A percentile compares a stretch with the other conserved stretches of the same genome.
Evolutionary conservation across 2,888 invertebrate species (phyloP).

Genomic region (Crematogaster levior): DNA sequence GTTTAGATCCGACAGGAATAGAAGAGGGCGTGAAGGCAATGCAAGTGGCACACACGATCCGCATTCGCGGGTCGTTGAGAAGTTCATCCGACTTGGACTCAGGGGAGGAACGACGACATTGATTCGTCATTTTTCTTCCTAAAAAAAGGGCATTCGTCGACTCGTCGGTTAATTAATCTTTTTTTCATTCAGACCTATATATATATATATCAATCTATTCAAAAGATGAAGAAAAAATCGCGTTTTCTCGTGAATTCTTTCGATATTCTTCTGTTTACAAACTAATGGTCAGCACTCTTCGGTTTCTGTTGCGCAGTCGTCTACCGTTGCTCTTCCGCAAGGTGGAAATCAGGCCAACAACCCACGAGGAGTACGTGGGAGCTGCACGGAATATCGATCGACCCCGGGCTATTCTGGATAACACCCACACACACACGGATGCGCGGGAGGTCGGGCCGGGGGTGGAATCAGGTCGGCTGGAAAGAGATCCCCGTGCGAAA

Average conservation of each 20-base stretch:
- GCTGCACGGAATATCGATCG: slow-evolving; percentile 73
- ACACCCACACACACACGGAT: slow-evolving; percentile 63
- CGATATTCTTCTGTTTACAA: background rate
- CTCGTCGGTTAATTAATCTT: background rate
- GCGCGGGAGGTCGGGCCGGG: slow-evolving; percentile 51
- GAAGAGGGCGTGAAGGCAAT: slow-evolving; percentile 58
- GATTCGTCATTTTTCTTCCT: background rate
- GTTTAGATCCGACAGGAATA: slow-evolving; percentile 66
- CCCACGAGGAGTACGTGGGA: slow-evolving; percentile 67
- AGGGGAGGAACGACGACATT: background rate
- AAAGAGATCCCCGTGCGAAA: slow-evolving; percentile 19
- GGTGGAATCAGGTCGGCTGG: slow-evolving; percentile 67
- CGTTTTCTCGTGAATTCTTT: background rate
- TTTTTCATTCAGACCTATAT: background rate
- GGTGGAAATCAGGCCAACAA: slow-evolving; percentile 78
- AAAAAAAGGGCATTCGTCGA: background rate
- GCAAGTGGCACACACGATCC: slow-evolving; percentile 20
- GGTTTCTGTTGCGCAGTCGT: background rate
- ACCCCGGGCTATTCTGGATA: slow-evolving; percentile 62
- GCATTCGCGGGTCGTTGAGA: background rate
- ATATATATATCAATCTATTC: too few species aligned
- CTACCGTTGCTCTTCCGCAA: slow-evolving; percentile 36
- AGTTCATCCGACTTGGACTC: background rate
- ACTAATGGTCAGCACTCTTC: background rate
- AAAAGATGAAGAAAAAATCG: background rate